Conservation (phyloP, 1,140 invertebrate genomes). For the Stegodyphus mimosarum region DNA sequence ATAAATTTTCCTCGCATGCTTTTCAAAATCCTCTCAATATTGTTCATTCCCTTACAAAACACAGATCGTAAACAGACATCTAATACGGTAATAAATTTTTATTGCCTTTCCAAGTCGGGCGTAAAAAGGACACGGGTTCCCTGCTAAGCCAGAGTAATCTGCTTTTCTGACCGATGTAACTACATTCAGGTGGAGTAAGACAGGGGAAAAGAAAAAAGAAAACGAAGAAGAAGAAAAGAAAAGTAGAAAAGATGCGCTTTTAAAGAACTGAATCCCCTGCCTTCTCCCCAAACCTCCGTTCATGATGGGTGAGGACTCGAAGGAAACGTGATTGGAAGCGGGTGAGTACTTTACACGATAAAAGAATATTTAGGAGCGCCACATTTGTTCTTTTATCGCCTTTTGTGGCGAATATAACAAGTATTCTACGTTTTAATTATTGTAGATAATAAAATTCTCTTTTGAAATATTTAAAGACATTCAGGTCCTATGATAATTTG, state of each 20-base stretch:
- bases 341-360: background rate
- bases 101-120: background rate
- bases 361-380: background rate
- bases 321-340: constrained; percentile 23
- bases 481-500: too few relatives aligned
- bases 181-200: too few relatives aligned
- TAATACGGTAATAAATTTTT: constrained; percentile 38
- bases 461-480: too few relatives aligned
- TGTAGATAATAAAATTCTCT: too few relatives aligned
- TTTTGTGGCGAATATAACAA: background rate
- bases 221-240: constrained; percentile 6
- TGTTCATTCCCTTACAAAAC: background rate
- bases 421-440: too few relatives aligned
- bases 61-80: constrained; percentile 2
- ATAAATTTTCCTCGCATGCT: too few relatives aligned
- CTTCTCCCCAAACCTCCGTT: background rate
- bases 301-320: constrained; percentile 11
- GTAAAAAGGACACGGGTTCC: background rate
- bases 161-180: background rate
- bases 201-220: background rate
- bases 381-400: background rate
- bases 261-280: constrained; percentile 13
- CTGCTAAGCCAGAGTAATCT: constrained; percentile 35
- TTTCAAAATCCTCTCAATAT: background rate
- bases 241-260: constrained; percentile 15